These are phyloP conservation scores for Sardinella longiceps DNA, from an alignment of 2,797 vertebrate species.

Conservation along the genomic window DNA sequence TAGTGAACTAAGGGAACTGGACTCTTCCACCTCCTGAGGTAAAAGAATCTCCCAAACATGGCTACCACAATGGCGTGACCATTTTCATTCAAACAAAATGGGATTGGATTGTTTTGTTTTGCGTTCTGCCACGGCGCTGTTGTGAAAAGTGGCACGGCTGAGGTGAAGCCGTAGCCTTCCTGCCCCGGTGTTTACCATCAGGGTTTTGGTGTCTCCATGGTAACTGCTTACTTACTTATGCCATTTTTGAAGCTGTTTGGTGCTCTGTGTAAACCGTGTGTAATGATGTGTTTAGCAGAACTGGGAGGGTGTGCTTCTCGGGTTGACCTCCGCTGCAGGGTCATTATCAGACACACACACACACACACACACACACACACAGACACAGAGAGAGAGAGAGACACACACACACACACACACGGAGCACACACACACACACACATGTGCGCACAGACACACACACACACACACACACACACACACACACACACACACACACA, in stretches of 20 bases:
- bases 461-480: no score
- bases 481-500: background rate
- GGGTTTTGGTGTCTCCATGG: constrained; percentile 54
- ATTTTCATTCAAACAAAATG: background rate
- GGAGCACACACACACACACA: background rate
- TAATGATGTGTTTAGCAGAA: constrained; percentile 50
- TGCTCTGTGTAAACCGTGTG: constrained; percentile 46
- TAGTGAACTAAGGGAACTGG: background rate
- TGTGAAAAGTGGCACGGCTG: constrained; percentile 7
- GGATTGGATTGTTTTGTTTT: background rate
- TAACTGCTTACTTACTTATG: constrained; percentile 59
- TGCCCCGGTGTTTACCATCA: constrained; percentile 53
- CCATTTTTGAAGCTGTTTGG: constrained; percentile 37
- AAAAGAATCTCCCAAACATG: background rate
- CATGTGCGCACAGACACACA: no score
- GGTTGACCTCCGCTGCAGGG: constrained; percentile 34
- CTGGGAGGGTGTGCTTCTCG: constrained; percentile 40
- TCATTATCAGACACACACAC: background rate
- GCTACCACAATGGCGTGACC: background rate
- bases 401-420: no score
- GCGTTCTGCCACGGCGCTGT: constrained; percentile 9
- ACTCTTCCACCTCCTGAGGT: background rate
- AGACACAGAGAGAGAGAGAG: no score
- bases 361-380: no score
- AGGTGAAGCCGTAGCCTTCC: constrained; percentile 38